phyloP scores from a whole-genome alignment of 2,113 vertebrate species.

The Apaloderma vittatum region DNA sequence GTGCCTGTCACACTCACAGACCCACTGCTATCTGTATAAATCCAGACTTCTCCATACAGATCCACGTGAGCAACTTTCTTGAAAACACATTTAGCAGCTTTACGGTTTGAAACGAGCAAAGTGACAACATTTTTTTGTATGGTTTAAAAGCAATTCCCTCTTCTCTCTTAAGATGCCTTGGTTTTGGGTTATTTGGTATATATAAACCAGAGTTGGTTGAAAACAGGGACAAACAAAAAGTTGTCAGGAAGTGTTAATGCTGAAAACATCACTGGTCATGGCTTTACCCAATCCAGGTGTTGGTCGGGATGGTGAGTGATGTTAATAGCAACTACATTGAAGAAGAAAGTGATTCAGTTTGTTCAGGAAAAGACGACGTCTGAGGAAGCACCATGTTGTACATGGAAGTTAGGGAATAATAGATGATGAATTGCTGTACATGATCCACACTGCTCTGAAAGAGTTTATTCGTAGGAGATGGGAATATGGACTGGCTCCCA shows the following conservation, averaged over 20 bases:
- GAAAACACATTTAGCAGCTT: not conserved
- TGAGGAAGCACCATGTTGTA: not conserved
- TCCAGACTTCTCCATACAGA: not conserved
- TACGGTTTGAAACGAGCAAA: not conserved
- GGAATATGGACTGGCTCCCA: not conserved
- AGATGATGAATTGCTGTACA: not conserved
- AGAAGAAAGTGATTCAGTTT: not conserved
- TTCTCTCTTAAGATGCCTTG: not conserved
- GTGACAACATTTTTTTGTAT: not conserved
- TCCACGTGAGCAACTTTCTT: not conserved
- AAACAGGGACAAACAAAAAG: not conserved
- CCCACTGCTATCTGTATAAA: not conserved
- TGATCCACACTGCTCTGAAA: not conserved
- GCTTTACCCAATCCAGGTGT: not conserved
- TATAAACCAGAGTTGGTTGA: not conserved
- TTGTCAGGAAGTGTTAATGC: not conserved
- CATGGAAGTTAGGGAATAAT: not conserved
- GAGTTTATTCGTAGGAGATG: not conserved
- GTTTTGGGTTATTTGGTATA: not conserved
- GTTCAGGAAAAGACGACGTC: not conserved
- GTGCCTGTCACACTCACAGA: not conserved
- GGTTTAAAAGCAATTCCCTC: not conserved
- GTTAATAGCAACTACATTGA: not conserved
- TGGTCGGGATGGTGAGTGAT: not conserved
- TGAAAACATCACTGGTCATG: not conserved